phyloP scores from a whole-genome alignment of 1,140 invertebrate genomes.

The Nebria ingens region DNA sequence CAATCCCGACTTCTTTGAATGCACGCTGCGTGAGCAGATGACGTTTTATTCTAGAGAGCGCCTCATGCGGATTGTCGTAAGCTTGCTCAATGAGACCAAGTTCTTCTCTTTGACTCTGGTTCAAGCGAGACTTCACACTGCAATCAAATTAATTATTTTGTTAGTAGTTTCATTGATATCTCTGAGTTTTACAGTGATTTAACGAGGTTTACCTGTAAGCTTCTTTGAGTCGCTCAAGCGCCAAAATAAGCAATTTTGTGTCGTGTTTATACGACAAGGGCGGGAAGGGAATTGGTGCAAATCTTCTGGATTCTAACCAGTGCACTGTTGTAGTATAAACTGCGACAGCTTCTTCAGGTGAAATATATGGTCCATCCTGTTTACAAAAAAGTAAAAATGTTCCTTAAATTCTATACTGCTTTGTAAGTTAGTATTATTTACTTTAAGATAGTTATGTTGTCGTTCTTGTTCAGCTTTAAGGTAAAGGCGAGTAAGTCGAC shows the following conservation, averaged over 20 bases:
- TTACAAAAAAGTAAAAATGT: conserved; percentile 13
- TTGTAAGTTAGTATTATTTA: conserved; percentile 22
- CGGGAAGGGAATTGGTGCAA: conserved; percentile 98
- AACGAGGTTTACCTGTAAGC: conserved; percentile 69
- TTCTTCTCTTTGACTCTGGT: conserved; percentile 98
- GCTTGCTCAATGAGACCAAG: conserved; percentile 98
- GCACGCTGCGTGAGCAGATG: conserved; percentile 96
- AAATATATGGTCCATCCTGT: conserved; percentile 96
- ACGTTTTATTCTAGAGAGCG: conserved; percentile 96
- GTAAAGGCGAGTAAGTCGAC: conserved; percentile 90
- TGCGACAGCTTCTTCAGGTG: conserved; percentile 97
- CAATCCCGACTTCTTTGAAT: conserved; percentile 98
- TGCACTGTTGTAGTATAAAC: conserved; percentile 99
- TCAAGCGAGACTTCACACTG: conserved; percentile 95
- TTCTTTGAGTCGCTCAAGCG: conserved; percentile 94
- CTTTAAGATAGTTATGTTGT: conserved; percentile 97
- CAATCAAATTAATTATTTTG: conserved; percentile 19
- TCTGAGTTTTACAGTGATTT: not conserved
- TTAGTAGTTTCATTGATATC: not conserved
- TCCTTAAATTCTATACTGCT: no score
- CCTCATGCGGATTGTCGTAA: conserved; percentile 99
- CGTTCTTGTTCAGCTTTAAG: conserved; percentile 98
- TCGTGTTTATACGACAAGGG: conserved; percentile 99
- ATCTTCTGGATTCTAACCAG: conserved; percentile 95
- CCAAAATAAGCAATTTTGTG: conserved; percentile 94